These are phyloP conservation scores for Phrynosoma blainvillii DNA, from an alignment of 2,113 vertebrate genomes.

Conservation along the genomic window DNA sequence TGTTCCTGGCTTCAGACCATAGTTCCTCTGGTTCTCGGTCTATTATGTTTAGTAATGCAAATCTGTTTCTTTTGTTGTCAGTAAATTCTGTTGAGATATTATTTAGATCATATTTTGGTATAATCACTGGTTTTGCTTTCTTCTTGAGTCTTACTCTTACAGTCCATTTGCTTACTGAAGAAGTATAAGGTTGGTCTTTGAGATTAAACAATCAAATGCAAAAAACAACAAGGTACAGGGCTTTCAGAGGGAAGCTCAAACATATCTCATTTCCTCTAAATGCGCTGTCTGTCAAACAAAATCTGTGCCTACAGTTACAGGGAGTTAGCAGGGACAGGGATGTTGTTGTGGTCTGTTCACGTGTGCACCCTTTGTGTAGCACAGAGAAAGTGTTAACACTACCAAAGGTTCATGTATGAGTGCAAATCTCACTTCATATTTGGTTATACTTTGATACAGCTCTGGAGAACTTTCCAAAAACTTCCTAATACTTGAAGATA, in stretches of 20 bases:
- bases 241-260: fast-evolving
- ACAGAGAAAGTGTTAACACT: not conserved
- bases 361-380: fast-evolving
- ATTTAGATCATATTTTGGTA: too few relatives aligned
- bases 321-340: not conserved
- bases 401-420: not conserved
- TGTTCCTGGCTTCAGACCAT: too few relatives aligned
- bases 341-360: not conserved
- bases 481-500: not conserved
- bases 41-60: too few relatives aligned
- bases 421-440: not conserved
- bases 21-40: too few relatives aligned
- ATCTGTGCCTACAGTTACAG: not conserved
- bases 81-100: too few relatives aligned
- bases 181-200: fast-evolving
- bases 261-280: not conserved
- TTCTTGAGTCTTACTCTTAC: too few relatives aligned
- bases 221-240: not conserved
- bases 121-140: too few relatives aligned
- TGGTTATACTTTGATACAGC: not conserved
- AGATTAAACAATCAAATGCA: fast-evolving
- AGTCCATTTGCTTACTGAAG: fast-evolving
- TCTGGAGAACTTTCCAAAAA: not conserved
- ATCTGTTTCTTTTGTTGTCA: too few relatives aligned
- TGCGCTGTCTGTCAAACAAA: not conserved